Evolutionary conservation across 2,797 vertebrate genomes (phyloP), one percentile per base, ranked within the genome.

Genomic region (Tapirus indicus): DNA sequence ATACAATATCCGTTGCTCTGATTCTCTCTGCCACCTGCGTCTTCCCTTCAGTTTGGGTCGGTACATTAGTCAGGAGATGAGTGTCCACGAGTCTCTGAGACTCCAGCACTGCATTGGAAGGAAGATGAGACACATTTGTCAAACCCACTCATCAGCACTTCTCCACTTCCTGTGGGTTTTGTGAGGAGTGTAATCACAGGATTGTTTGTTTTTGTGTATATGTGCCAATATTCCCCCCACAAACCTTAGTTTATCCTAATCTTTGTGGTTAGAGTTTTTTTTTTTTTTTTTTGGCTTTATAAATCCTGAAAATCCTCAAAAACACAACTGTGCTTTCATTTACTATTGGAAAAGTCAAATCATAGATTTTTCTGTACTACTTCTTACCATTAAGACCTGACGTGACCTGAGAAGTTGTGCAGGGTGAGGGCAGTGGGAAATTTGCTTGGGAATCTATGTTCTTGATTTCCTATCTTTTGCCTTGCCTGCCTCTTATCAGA

Each of bases 21-120:
- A 93, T 93, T 94, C 47, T 93, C 41, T 87, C 93, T 72, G 93
- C 89, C 96, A 96, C 97, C 96, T 96, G 94, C 88, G 21, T 89
- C 58, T 58, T 74, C 75, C 88, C 62, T 91, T 64, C 68, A 80
- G 74, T 92, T 71, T 94, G 88, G 89, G 86, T 97, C 82, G 72
- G 35, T 62, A 79, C 69, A 62, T 94, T 85, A 96, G 85, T 75
- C 58, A 75, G 35, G 82, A 91, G 77, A 84, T 69, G 44, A 84
- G 52, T 0, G 21, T 58, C 49, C 25, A 6, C 1, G 18, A 91
- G 29, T 83, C 75, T 93, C 56, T 91, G 83, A 75, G 44, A 85
- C 93, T 75, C 54, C 49, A 75, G 41, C 18, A 12, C 8, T n/a
- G 41, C 38, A 17, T 32, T 91, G 47, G 58, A 84, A 71, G 35